A percentile compares a stretch with the other conserved stretches of the same genome.
Evolutionary conservation across 64 coral and sea anemone species (phyloP).

Genomic region (Dendrophyllia cribrosa): DNA sequence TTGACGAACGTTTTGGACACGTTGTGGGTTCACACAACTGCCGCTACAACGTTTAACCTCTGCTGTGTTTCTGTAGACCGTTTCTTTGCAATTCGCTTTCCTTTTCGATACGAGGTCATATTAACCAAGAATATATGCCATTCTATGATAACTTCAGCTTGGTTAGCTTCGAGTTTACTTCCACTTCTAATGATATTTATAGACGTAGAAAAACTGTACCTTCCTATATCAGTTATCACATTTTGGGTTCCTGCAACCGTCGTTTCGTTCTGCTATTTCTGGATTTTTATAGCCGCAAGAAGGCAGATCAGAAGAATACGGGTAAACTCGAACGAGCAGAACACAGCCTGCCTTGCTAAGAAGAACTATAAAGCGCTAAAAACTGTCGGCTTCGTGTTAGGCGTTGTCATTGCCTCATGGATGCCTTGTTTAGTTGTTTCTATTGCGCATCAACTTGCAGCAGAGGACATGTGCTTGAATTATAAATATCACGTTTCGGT

Average conservation of each 20-base stretch:
- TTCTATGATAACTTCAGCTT: neutral
- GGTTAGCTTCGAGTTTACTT: neutral
- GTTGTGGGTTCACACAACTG: neutral
- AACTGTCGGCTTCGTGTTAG: neutral
- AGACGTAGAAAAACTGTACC: neutral
- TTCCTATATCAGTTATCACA: neutral
- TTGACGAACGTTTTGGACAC: neutral
- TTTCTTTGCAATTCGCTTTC: slow-evolving; percentile 17
- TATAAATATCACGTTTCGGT: neutral
- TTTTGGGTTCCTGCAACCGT: neutral
- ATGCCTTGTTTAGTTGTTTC: neutral
- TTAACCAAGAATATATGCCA: neutral
- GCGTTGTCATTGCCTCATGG: too few relatives aligned
- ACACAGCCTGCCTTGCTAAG: too few relatives aligned
- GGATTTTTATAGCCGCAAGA: slow-evolving; percentile 9
- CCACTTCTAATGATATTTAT: neutral
- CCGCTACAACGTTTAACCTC: slow-evolving; percentile 8
- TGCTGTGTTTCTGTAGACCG: slow-evolving; percentile 25
- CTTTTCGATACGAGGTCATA: slow-evolving; percentile 14
- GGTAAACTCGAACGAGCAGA: neutral
- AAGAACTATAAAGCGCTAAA: neutral
- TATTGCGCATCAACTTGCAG: neutral
- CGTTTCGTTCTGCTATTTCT: neutral
- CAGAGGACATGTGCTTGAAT: too few relatives aligned
- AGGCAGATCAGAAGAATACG: neutral